Conservation (phyloP, 2,888 invertebrate species). For the Ornithoptera alexandrae region DNA sequence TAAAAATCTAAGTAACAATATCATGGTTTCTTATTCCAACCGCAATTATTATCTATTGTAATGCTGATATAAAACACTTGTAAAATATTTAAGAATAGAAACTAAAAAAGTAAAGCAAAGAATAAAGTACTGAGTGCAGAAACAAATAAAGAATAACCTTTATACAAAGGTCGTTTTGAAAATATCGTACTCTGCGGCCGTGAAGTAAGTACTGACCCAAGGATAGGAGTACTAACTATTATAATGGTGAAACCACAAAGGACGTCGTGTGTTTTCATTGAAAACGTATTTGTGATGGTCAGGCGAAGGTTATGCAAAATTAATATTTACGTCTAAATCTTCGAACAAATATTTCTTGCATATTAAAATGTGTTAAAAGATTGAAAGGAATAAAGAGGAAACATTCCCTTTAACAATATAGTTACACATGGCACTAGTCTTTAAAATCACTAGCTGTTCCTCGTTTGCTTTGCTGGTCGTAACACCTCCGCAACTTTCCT, state of each 20-base stretch:
- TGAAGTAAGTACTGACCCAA: not conserved
- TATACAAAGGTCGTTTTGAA: not conserved
- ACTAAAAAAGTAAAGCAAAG: not conserved
- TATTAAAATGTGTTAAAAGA: not conserved
- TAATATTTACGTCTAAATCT: not conserved
- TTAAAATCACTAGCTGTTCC: too few relatives aligned
- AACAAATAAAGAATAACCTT: not conserved
- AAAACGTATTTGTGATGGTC: not conserved
- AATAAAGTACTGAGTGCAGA: not conserved
- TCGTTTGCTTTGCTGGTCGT: too few relatives aligned
- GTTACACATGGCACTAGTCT: not conserved
- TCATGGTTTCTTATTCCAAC: too few relatives aligned
- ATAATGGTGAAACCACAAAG: not conserved
- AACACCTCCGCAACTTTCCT: too few relatives aligned
- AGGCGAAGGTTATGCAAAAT: not conserved
- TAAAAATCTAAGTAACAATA: too few relatives aligned
- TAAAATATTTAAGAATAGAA: not conserved
- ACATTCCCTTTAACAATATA: not conserved
- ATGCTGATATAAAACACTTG: not conserved
- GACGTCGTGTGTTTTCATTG: not conserved
- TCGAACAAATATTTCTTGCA: not conserved
- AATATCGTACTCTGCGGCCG: not conserved
- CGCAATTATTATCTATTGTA: not conserved
- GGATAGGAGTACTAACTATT: not conserved
- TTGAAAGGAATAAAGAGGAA: not conserved